A percentile compares a stretch with the other conserved stretches of the same genome.
phyloP scores from a whole-genome alignment of 2,113 vertebrate genomes.

The Gnathonemus echidnorhynchus region DNA sequence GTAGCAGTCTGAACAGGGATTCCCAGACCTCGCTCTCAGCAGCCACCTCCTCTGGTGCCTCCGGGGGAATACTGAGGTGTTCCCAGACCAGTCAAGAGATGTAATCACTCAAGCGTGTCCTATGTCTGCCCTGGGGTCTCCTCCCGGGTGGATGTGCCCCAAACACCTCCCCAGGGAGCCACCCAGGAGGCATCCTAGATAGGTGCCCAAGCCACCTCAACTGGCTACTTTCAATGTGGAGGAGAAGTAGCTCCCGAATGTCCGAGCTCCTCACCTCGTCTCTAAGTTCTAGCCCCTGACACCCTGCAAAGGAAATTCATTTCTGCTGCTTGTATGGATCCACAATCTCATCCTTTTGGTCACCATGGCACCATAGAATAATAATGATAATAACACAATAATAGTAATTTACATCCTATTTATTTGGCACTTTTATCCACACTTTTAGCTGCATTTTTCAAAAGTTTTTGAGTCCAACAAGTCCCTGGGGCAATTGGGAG shows the following conservation, averaged over 20 bases:
- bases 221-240: background rate
- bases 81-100: background rate
- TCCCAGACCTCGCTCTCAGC: background rate
- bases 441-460: background rate
- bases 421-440: background rate
- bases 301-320: background rate
- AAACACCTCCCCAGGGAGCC: background rate
- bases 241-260: background rate
- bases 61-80: background rate
- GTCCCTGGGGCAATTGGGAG: background rate
- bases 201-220: background rate
- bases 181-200: background rate
- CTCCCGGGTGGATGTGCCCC: background rate
- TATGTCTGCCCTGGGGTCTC: background rate
- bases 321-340: background rate
- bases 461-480: background rate
- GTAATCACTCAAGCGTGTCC: background rate
- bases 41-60: background rate
- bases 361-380: background rate
- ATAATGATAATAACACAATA: background rate
- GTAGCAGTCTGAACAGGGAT: background rate
- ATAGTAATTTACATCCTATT: background rate
- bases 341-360: background rate
- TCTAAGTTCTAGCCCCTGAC: background rate
- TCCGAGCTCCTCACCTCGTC: background rate